These are phyloP conservation scores for Caerostris extrusa DNA, from an alignment of 1,140 invertebrate genomes.

Conservation along the genomic window DNA sequence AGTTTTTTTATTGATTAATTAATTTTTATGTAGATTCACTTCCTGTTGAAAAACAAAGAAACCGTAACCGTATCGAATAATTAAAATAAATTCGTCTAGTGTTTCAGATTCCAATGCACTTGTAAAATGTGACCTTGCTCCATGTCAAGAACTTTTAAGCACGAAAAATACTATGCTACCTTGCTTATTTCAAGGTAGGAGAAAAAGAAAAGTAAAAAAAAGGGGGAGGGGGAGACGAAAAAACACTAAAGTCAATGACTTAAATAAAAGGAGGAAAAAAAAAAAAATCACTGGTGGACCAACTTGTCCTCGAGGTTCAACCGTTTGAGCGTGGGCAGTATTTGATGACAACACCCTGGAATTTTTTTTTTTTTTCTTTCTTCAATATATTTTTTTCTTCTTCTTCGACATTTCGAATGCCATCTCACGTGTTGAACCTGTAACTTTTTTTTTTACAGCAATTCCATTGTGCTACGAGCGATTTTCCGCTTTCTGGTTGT, in stretches of 20 bases:
- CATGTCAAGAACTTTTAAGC: slow-evolving; percentile 38
- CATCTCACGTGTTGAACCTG: neutral
- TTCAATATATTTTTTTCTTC: neutral
- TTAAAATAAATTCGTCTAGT: neutral
- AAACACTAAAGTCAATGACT: slow-evolving; percentile 52
- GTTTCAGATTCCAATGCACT: slow-evolving; percentile 43
- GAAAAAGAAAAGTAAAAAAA: too few relatives aligned
- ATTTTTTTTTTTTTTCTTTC: neutral
- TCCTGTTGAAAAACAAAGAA: neutral
- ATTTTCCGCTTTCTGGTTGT: slow-evolving; percentile 26
- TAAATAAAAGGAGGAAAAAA: slow-evolving; percentile 5
- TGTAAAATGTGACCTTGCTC: slow-evolving; percentile 51
- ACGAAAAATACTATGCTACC: slow-evolving; percentile 21
- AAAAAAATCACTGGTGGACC: neutral
- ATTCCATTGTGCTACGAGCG: slow-evolving; percentile 6
- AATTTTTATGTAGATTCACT: neutral
- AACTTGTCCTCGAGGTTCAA: neutral
- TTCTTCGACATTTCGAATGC: slow-evolving; percentile 11
- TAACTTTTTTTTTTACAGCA: slow-evolving; percentile 33
- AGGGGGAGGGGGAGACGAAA: neutral
- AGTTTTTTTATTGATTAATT: too few relatives aligned
- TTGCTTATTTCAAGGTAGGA: neutral
- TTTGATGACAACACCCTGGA: slow-evolving; percentile 62
- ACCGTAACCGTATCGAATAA: neutral
- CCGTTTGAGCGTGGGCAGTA: slow-evolving; percentile 45